Conservation (phyloP, 2,888 invertebrate species). For the Caenorhabditis wallacei region DNA sequence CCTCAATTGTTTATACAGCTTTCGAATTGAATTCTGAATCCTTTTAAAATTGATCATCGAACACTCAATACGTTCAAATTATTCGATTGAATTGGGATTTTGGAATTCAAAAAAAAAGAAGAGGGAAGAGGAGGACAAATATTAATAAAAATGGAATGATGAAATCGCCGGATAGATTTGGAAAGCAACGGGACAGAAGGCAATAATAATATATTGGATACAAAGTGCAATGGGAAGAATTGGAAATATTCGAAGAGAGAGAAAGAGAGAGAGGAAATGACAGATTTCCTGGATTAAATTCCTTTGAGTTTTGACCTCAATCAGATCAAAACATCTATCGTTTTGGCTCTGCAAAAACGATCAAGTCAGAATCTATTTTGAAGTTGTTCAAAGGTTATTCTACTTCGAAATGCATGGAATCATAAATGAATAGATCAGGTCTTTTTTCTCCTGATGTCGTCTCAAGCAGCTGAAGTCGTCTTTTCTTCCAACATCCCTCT, state of each 20-base stretch:
- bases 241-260: background rate
- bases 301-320: background rate
- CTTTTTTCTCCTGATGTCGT: background rate
- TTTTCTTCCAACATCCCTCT: background rate
- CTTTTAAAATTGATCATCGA: constrained; percentile 38
- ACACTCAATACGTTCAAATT: constrained; percentile 39
- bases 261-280: background rate
- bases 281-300: constrained; percentile 14
- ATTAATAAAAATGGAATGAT: constrained; percentile 6
- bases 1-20: constrained; percentile 23
- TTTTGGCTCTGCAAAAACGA: too few relatives aligned
- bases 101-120: constrained; percentile 12
- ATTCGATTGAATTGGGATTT: constrained; percentile 7
- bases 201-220: constrained; percentile 3
- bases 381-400: background rate
- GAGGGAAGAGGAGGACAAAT: constrained; percentile 3
- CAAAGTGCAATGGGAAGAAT: constrained; percentile 13
- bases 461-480: background rate
- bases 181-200: too few relatives aligned
- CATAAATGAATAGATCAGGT: background rate
- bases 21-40: background rate
- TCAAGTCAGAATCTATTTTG: background rate
- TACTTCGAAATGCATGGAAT: background rate
- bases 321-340: too few relatives aligned
- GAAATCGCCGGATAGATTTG: constrained; percentile 3